Conservation (phyloP, 2,888 invertebrate species). For the Caenorhabditis sp. region DNA sequence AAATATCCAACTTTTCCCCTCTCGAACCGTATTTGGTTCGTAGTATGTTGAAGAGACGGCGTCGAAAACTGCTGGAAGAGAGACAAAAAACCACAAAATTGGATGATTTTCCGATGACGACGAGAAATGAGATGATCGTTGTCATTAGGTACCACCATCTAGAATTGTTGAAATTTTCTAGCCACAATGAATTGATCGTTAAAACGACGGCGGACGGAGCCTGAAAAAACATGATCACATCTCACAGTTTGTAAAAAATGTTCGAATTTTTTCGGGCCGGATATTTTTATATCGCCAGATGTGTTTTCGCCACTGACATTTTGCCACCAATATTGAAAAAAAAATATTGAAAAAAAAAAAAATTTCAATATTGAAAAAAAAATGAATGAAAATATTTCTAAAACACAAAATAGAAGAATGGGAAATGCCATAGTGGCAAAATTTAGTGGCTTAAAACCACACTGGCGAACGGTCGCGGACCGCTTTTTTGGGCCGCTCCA, state of each 20-base stretch:
- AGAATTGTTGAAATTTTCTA: constrained; percentile 12
- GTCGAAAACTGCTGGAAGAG: constrained; percentile 56
- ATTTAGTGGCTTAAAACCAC: constrained; percentile 40
- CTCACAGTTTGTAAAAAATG: not conserved
- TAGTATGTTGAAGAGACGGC: constrained; percentile 45
- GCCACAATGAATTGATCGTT: constrained; percentile 53
- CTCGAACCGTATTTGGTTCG: constrained; percentile 43
- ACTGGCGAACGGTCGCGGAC: too few relatives aligned
- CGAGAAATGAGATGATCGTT: constrained; percentile 52
- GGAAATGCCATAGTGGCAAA: too few relatives aligned
- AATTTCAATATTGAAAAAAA: too few relatives aligned
- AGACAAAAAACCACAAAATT: constrained; percentile 65
- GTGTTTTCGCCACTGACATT: too few relatives aligned
- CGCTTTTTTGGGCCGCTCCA: too few relatives aligned
- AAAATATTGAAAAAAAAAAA: too few relatives aligned
- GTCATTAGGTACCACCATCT: constrained; percentile 46
- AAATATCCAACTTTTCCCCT: constrained; percentile 33
- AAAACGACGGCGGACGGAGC: constrained; percentile 58
- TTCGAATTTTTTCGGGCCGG: not conserved
- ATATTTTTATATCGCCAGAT: too few relatives aligned
- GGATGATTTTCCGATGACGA: constrained; percentile 62
- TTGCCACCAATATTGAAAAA: too few relatives aligned
- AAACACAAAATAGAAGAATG: too few relatives aligned
- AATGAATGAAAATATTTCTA: too few relatives aligned
- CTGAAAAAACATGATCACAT: too few relatives aligned